Evolutionary conservation across 1,140 invertebrate genomes (phyloP).

Genomic region (Solen grandis): DNA sequence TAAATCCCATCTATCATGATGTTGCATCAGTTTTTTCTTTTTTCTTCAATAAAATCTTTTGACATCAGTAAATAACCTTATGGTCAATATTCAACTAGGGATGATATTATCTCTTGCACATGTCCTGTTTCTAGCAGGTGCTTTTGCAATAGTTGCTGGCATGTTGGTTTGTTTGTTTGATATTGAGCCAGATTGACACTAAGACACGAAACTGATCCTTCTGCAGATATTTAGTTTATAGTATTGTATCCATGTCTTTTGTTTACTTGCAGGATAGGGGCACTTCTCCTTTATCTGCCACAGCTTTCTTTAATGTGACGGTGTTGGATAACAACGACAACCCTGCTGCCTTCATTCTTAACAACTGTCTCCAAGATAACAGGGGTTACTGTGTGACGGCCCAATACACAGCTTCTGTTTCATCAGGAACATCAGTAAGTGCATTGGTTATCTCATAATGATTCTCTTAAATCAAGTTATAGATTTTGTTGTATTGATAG

Average conservation of each 20-base stretch:
- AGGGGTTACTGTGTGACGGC: slow-evolving; percentile 57
- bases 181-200: not conserved
- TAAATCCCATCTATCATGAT: too few species aligned
- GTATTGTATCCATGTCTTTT: not conserved
- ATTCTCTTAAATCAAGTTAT: too few species aligned
- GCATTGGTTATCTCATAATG: not conserved
- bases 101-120: not conserved
- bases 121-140: not conserved
- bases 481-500: too few species aligned
- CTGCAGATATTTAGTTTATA: not conserved
- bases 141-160: not conserved
- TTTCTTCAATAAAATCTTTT: too few species aligned
- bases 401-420: slow-evolving; percentile 50
- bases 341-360: slow-evolving; percentile 63
- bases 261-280: slow-evolving; percentile 12
- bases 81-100: not conserved
- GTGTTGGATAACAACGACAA: slow-evolving; percentile 71
- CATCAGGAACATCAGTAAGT: slow-evolving; percentile 38
- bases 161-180: not conserved
- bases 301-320: slow-evolving; percentile 56
- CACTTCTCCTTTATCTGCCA: not conserved
- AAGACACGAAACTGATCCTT: too few species aligned
- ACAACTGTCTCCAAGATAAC: slow-evolving; percentile 24
- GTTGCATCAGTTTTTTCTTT: too few species aligned
- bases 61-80: not conserved